These are phyloP conservation scores for Linnaemya tessellans DNA, from an alignment of 2,888 invertebrate species.

Conservation along the genomic window DNA sequence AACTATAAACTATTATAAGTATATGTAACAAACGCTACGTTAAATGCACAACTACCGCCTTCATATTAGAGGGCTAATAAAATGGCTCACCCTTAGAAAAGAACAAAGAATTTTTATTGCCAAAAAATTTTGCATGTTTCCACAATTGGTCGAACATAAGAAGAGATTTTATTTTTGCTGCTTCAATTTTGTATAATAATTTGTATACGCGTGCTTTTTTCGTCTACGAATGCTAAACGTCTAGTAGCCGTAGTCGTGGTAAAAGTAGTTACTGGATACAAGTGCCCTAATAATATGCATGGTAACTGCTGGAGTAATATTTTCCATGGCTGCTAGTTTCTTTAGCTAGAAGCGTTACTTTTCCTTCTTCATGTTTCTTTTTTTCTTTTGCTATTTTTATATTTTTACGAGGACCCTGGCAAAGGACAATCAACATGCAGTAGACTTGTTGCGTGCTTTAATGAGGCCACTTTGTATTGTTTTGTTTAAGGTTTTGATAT, in stretches of 20 bases:
- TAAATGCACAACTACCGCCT: not conserved
- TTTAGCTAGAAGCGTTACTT: not conserved
- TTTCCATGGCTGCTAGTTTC: slow-evolving; percentile 50
- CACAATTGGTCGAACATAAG: slow-evolving; percentile 67
- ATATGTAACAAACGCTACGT: slow-evolving; percentile 19
- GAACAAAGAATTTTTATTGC: slow-evolving; percentile 68
- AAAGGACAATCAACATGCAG: slow-evolving; percentile 58
- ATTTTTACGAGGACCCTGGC: slow-evolving; percentile 57
- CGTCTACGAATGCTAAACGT: slow-evolving; percentile 24
- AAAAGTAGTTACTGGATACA: slow-evolving; percentile 51
- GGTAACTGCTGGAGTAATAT: slow-evolving; percentile 65
- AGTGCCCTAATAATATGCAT: slow-evolving; percentile 71
- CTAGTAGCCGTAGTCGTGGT: slow-evolving; percentile 20
- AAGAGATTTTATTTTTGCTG: slow-evolving; percentile 50
- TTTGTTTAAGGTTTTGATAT: slow-evolving; percentile 63
- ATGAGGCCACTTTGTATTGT: slow-evolving; percentile 72
- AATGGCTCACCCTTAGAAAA: slow-evolving; percentile 4
- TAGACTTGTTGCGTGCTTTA: slow-evolving; percentile 70
- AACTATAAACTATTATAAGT: no score
- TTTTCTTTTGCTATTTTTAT: slow-evolving; percentile 13
- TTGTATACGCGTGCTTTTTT: slow-evolving; percentile 11
- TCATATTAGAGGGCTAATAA: not conserved
- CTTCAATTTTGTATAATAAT: slow-evolving; percentile 42
- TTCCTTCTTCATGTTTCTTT: not conserved
- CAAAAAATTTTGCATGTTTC: slow-evolving; percentile 69